A percentile compares a stretch with the other conserved stretches of the same genome.
Evolutionary conservation across 2,113 vertebrate species (phyloP).

Genomic region (Phyllostomus hastatus): DNA sequence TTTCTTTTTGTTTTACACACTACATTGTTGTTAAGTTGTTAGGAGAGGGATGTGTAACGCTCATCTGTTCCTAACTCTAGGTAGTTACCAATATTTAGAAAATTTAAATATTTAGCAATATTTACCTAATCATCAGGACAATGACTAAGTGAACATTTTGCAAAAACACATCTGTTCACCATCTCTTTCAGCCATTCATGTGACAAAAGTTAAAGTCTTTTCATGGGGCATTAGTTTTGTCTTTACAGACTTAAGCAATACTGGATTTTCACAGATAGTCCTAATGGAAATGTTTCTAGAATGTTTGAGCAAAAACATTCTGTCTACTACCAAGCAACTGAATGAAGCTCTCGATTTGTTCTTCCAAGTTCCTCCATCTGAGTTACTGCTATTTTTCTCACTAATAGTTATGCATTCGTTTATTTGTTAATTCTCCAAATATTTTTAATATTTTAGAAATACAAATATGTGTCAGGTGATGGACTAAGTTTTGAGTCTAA

Average conservation of each 20-base stretch:
- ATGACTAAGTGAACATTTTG: not conserved
- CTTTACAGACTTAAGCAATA: not conserved
- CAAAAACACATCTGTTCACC: not conserved
- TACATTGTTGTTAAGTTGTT: not conserved
- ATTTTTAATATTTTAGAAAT: not conserved
- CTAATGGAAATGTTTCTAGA: not conserved
- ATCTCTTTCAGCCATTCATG: not conserved
- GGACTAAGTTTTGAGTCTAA: not conserved
- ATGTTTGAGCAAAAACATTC: not conserved
- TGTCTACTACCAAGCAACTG: not conserved
- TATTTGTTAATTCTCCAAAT: not conserved
- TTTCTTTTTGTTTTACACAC: not conserved
- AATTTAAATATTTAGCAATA: not conserved
- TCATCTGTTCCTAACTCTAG: not conserved
- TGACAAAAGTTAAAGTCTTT: not conserved
- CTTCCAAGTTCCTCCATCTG: not conserved
- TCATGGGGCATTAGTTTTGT: rapidly evolving
- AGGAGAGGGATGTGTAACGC: rapidly evolving
- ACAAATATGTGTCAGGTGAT: not conserved
- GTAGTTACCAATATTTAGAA: not conserved
- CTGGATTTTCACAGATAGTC: not conserved
- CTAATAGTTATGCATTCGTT: not conserved
- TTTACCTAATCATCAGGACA: not conserved
- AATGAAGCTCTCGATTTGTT: not conserved
- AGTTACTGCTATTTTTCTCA: not conserved